phyloP scores from a whole-genome alignment of 1,140 invertebrate species.

The Sminthurinus signatus region DNA sequence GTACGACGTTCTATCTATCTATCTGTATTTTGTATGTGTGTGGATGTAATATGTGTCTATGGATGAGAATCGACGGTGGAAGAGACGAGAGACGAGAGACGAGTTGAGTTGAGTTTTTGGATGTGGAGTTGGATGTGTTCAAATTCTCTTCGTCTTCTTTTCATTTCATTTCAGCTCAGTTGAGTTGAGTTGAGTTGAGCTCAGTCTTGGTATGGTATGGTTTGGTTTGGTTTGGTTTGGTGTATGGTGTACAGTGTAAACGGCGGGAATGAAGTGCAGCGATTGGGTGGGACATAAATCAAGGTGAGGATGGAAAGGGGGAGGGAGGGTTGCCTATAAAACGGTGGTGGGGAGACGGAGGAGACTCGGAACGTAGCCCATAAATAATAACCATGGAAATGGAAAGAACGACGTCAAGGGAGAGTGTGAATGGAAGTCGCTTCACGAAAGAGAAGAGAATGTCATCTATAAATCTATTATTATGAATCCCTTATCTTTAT shows the following conservation, averaged over 20 bases:
- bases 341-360: slow-evolving; percentile 20
- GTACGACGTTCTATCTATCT: too few relatives aligned
- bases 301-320: slow-evolving; percentile 30
- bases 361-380: slow-evolving; percentile 25
- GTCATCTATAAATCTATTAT: slow-evolving; percentile 42
- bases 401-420: slow-evolving; percentile 41
- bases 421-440: slow-evolving; percentile 33
- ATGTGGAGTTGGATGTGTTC: too few relatives aligned
- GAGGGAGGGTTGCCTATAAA: slow-evolving; percentile 30
- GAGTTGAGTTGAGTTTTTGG: too few relatives aligned
- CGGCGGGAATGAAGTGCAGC: slow-evolving; percentile 26
- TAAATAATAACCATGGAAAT: slow-evolving; percentile 41
- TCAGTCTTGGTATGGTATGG: too few relatives aligned
- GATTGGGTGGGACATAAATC: slow-evolving; percentile 34
- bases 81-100: too few relatives aligned
- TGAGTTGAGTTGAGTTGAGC: too few relatives aligned
- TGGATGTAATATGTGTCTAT: too few relatives aligned
- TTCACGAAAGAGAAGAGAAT: slow-evolving; percentile 34
- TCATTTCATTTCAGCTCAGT: too few relatives aligned
- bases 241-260: neutral
- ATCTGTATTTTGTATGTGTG: too few relatives aligned
- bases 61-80: too few relatives aligned
- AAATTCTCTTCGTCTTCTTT: too few relatives aligned
- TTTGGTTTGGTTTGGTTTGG: neutral
- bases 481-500: slow-evolving; percentile 39